These are phyloP conservation scores for Orchesellides sinensis DNA, from an alignment of 2,888 invertebrate genomes.

Conservation along the genomic window DNA sequence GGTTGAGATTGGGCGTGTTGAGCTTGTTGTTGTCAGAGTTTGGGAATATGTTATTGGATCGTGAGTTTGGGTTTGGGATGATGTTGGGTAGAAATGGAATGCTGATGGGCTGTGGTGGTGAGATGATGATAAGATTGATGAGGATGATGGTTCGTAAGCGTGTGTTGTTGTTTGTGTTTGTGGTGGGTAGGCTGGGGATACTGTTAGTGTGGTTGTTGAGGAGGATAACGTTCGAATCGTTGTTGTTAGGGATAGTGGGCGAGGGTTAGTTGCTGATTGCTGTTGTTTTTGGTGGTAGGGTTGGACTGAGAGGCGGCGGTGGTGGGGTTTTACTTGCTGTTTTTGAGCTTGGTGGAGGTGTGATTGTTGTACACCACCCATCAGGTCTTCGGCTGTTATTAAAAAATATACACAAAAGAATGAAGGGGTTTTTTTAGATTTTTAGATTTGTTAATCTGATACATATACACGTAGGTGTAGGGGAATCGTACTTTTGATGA, in stretches of 20 bases:
- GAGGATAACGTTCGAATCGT: constrained; percentile 38
- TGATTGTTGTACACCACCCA: background rate
- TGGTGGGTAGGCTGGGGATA: constrained; percentile 19
- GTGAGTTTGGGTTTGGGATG: constrained; percentile 22
- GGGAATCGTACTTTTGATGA: too few relatives aligned
- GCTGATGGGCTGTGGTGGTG: too few relatives aligned
- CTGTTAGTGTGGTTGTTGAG: constrained; percentile 33
- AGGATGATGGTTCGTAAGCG: constrained; percentile 19
- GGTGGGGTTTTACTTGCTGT: constrained; percentile 73
- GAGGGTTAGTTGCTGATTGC: background rate
- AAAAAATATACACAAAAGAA: constrained; percentile 73
- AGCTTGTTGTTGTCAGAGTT: constrained; percentile 55
- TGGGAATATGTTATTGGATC: constrained; percentile 49
- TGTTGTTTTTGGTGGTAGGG: constrained; percentile 51
- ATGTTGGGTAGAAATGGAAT: background rate
- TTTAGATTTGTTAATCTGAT: too few relatives aligned
- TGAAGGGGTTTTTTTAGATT: constrained; percentile 75
- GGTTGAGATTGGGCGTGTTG: constrained; percentile 43
- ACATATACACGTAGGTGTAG: too few relatives aligned
- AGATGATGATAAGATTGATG: background rate
- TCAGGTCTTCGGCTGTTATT: too few relatives aligned
- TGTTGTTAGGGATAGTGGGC: constrained; percentile 71
- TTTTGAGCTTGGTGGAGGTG: constrained; percentile 11
- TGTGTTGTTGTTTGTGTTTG: constrained; percentile 23
- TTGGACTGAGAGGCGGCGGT: constrained; percentile 77